Percentiles rank a stretch among this genome's conserved stretches.
phyloP scores from a whole-genome alignment of 2,888 invertebrate genomes.

The Pristionchus mayeri region DNA sequence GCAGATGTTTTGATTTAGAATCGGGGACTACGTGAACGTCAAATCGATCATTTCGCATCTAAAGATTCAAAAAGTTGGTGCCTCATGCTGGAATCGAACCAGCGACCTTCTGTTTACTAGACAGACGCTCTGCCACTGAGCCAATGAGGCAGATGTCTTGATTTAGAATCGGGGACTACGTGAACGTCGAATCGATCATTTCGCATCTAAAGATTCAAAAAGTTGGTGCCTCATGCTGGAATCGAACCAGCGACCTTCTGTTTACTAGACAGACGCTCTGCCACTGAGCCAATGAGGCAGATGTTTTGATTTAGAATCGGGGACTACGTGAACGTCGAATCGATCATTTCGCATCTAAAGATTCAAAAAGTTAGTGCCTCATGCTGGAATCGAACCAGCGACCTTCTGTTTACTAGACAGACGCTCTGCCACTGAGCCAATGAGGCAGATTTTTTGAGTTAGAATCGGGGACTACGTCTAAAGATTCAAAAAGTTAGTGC shows the following conservation, averaged over 20 bases:
- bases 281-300: constrained; percentile 68
- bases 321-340: no score
- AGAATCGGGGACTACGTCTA: no score
- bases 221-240: constrained; percentile 64
- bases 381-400: constrained; percentile 73
- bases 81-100: constrained; percentile 72
- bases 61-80: constrained; percentile 37
- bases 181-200: no score
- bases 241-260: constrained; percentile 72
- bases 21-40: no score
- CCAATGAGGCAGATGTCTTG: no score
- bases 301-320: no score
- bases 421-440: constrained; percentile 69
- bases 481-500: constrained; percentile 49
- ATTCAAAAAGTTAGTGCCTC: constrained; percentile 53
- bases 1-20: constrained; percentile 52
- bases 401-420: constrained; percentile 71
- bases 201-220: neutral
- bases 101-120: constrained; percentile 70
- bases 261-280: constrained; percentile 70
- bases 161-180: no score
- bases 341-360: no score
- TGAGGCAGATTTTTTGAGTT: constrained; percentile 57
- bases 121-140: constrained; percentile 69
- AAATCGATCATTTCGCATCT: neutral